Conservation (phyloP, 2,113 vertebrate genomes). For the Pelvicachromis taeniatus region DNA sequence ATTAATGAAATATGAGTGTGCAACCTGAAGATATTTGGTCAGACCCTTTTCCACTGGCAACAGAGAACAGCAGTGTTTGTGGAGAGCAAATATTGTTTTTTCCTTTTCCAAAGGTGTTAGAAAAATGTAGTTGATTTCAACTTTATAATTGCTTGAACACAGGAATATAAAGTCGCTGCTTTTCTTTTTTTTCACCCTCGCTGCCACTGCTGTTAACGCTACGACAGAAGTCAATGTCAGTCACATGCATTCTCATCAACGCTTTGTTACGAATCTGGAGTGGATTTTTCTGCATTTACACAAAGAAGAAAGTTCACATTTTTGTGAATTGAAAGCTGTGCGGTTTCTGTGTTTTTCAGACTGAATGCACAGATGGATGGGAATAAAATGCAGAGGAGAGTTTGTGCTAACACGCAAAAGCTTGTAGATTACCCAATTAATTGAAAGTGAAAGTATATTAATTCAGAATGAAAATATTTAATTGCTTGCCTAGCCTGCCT, state of each 20-base stretch:
- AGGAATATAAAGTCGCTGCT: not conserved
- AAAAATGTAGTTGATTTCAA: not conserved
- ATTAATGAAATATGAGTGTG: not conserved
- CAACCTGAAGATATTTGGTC: not conserved
- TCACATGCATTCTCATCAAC: not conserved
- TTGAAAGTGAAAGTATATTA: not conserved
- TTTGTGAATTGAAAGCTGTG: not conserved
- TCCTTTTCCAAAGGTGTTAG: not conserved
- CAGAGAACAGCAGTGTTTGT: not conserved
- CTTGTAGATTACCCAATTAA: not conserved
- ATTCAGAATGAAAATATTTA: not conserved
- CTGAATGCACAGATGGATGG: not conserved
- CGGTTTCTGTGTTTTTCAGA: not conserved
- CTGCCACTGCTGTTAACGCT: not conserved
- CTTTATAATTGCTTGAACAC: not conserved
- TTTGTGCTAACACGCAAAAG: not conserved
- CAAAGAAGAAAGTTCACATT: not conserved
- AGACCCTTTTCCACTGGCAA: not conserved
- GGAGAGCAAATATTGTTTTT: not conserved
- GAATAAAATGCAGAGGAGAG: not conserved
- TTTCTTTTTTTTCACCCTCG: not conserved
- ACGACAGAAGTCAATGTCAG: not conserved
- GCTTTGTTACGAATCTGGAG: not conserved
- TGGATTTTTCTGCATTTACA: not conserved
- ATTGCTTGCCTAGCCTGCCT: not conserved